Conservation (phyloP, 2,113 vertebrate species). For the Kryptolebias marmoratus region DNA sequence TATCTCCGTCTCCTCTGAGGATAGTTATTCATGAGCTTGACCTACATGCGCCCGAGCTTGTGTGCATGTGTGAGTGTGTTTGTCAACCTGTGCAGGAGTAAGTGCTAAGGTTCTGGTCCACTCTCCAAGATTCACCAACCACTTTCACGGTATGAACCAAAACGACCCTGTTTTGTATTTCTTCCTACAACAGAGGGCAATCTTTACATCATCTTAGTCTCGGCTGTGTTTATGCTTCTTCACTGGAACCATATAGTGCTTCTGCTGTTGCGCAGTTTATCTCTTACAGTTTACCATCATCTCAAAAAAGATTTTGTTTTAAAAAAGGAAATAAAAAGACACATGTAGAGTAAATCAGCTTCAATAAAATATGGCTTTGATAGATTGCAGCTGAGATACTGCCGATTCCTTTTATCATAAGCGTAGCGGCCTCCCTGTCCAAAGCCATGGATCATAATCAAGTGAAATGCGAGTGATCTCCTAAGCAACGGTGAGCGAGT, state of each 20-base stretch:
- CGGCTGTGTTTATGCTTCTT: conserved; percentile 48
- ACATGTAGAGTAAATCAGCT: not conserved
- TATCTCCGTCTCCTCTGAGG: conserved; percentile 52
- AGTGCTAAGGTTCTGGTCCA: conserved; percentile 65
- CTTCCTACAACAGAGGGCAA: conserved; percentile 27
- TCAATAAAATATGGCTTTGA: conserved; percentile 6
- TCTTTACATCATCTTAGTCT: conserved; percentile 40
- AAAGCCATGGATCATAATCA: conserved; percentile 21
- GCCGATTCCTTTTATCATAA: conserved; percentile 17
- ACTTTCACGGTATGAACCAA: conserved; percentile 66
- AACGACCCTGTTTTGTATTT: conserved; percentile 52
- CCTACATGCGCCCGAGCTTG: conserved; percentile 63
- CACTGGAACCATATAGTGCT: not conserved
- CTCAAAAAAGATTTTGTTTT: not conserved
- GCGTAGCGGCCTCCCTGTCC: conserved; percentile 7
- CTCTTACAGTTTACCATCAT: not conserved
- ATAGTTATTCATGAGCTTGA: conserved; percentile 73
- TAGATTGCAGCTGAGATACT: conserved; percentile 29
- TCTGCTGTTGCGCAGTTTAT: not conserved
- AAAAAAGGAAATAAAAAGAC: not conserved
- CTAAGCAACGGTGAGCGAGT: conserved; percentile 43
- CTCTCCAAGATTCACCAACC: conserved; percentile 56
- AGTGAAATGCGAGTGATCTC: conserved; percentile 34
- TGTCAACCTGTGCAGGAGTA: conserved; percentile 31
- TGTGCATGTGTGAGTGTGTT: conserved; percentile 36